These are phyloP conservation scores for Morone chrysops DNA, from an alignment of 2,113 vertebrate species.

Conservation along the genomic window DNA sequence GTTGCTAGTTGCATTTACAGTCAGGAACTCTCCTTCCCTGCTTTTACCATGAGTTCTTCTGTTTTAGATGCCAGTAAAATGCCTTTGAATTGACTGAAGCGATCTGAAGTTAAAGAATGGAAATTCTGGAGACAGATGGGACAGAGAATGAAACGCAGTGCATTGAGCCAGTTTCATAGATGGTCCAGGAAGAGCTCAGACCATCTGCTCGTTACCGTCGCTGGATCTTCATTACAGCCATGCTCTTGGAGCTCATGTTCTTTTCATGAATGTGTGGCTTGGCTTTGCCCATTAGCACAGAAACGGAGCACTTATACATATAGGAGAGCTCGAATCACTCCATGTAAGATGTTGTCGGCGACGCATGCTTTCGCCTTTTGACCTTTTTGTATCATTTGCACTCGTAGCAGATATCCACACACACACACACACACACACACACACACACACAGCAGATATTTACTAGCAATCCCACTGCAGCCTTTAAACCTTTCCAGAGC, in stretches of 20 bases:
- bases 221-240: slow-evolving; percentile 58
- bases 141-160: slow-evolving; percentile 30
- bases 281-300: slow-evolving; percentile 49
- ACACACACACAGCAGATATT: slow-evolving; percentile 33
- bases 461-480: slow-evolving; percentile 4
- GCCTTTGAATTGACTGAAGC: slow-evolving; percentile 22
- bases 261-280: slow-evolving; percentile 55
- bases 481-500: slow-evolving; percentile 34
- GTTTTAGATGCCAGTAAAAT: slow-evolving; percentile 29
- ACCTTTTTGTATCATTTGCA: slow-evolving; percentile 17
- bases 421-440: slow-evolving; percentile 12
- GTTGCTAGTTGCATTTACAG: neutral
- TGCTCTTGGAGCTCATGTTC: slow-evolving; percentile 30
- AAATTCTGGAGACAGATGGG: slow-evolving; percentile 13
- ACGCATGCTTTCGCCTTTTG: neutral
- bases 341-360: neutral
- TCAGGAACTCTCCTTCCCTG: too few species aligned
- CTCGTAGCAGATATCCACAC: neutral
- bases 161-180: slow-evolving; percentile 42
- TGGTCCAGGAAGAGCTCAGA: slow-evolving; percentile 22
- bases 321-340: neutral
- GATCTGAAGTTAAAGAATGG: slow-evolving; percentile 33
- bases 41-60: neutral
- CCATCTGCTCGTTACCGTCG: slow-evolving; percentile 59
- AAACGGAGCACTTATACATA: slow-evolving; percentile 37